These are phyloP conservation scores for Poeciliopsis presidionis DNA, from an alignment of 2,797 vertebrate genomes.

Conservation along the genomic window DNA sequence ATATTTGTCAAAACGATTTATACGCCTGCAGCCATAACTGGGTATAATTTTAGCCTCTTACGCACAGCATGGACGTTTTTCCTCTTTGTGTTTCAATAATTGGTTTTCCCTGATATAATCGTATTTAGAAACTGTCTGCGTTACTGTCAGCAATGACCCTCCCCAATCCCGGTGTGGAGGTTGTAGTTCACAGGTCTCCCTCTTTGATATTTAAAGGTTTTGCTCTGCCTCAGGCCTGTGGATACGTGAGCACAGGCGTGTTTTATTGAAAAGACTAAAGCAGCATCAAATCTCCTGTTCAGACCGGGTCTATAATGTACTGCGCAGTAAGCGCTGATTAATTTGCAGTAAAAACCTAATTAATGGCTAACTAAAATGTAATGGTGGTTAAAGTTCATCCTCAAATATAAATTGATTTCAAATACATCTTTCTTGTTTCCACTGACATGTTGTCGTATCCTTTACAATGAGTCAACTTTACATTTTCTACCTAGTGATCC, in stretches of 20 bases:
- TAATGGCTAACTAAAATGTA: neutral
- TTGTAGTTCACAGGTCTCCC: slow-evolving; percentile 53
- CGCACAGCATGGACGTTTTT: slow-evolving; percentile 45
- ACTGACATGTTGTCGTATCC: neutral
- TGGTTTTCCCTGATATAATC: slow-evolving; percentile 65
- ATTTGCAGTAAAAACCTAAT: neutral
- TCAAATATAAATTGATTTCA: neutral
- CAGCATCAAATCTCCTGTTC: neutral
- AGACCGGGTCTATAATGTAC: neutral
- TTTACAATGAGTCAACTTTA: neutral
- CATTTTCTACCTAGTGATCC: neutral
- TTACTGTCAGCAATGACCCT: slow-evolving; percentile 20
- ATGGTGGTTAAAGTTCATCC: neutral
- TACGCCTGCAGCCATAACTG: slow-evolving; percentile 21
- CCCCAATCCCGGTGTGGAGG: slow-evolving; percentile 18
- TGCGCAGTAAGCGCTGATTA: neutral
- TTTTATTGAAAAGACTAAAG: slow-evolving; percentile 4
- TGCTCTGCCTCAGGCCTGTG: slow-evolving; percentile 52
- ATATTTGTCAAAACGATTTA: slow-evolving; percentile 18
- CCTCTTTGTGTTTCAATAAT: slow-evolving; percentile 46
- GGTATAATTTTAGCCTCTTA: slow-evolving; percentile 44
- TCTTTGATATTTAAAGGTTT: slow-evolving; percentile 71
- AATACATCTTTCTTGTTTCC: too few species aligned
- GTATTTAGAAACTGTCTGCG: slow-evolving; percentile 43
- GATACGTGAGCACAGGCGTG: slow-evolving; percentile 16